These are phyloP conservation scores for Bombus waltoni DNA, from an alignment of 1,140 invertebrate species.

Conservation along the genomic window DNA sequence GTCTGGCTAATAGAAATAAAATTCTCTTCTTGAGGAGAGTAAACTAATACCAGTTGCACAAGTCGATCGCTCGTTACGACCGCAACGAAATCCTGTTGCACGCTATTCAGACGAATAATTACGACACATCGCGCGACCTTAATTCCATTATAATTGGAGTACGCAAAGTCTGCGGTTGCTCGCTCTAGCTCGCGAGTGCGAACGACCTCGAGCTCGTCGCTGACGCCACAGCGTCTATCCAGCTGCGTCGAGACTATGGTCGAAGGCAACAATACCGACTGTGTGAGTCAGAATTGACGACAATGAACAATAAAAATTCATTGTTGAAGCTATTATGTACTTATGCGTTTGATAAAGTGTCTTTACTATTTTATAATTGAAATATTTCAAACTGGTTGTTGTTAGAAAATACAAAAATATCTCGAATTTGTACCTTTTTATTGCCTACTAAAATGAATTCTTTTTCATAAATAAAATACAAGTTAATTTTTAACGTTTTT, in stretches of 20 bases:
- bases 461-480: no score
- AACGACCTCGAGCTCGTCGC: constrained; percentile 14
- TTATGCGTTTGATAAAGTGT: background rate
- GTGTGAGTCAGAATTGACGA: no score
- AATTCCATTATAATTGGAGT: constrained; percentile 51
- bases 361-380: no score
- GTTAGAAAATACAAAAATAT: no score
- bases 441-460: no score
- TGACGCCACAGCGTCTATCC: constrained; percentile 4
- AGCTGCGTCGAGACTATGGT: background rate
- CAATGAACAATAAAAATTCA: background rate
- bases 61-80: constrained; percentile 40
- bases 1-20: constrained; percentile 19
- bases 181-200: background rate
- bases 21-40: background rate
- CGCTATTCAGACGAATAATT: constrained; percentile 49
- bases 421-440: no score
- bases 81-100: constrained; percentile 50
- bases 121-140: constrained; percentile 47
- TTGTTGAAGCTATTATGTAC: background rate
- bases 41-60: constrained; percentile 45
- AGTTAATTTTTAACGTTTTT: no score
- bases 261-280: background rate
- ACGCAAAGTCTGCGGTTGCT: constrained; percentile 26
- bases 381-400: no score